phyloP scores from a whole-genome alignment of 2,888 invertebrate genomes.

The Galerucella nymphaeae region DNA sequence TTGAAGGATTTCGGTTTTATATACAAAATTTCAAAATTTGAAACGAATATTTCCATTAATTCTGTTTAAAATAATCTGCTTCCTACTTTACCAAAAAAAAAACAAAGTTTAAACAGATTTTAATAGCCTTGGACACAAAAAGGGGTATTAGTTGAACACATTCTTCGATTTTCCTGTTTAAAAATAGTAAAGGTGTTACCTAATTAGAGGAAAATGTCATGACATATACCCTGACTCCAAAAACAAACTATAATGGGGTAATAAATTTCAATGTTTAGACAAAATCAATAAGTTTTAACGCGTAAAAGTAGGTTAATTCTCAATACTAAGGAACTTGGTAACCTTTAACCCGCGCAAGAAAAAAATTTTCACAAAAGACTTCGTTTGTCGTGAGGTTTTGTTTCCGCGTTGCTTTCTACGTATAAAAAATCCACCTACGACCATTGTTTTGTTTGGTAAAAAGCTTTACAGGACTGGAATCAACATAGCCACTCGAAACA shows the following conservation, averaged over 20 bases:
- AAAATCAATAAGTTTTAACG: constrained; percentile 37
- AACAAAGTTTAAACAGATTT: too few species aligned
- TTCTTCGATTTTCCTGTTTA: constrained; percentile 4
- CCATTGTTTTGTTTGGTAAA: constrained; percentile 2
- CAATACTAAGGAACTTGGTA: constrained; percentile 37
- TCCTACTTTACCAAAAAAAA: too few species aligned
- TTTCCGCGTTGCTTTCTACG: constrained; percentile 37
- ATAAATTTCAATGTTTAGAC: constrained; percentile 31
- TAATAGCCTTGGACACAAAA: too few species aligned
- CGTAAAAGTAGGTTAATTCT: constrained; percentile 44
- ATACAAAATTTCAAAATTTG: too few species aligned
- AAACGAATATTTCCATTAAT: too few species aligned
- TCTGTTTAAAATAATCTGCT: too few species aligned
- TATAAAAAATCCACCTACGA: constrained; percentile 35
- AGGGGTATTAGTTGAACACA: too few species aligned
- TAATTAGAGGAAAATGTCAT: constrained; percentile 32
- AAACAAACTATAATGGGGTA: constrained; percentile 26
- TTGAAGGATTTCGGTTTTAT: too few species aligned
- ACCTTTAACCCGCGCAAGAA: constrained; percentile 34
- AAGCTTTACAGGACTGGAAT: neutral
- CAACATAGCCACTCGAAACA: too few species aligned
- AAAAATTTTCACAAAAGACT: neutral
- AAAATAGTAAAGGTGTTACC: constrained; percentile 21
- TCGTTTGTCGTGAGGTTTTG: constrained; percentile 28
- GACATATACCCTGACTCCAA: constrained; percentile 18